phyloP scores from a whole-genome alignment of 2,113 vertebrate species.

The Peromyscus polionotus region DNA sequence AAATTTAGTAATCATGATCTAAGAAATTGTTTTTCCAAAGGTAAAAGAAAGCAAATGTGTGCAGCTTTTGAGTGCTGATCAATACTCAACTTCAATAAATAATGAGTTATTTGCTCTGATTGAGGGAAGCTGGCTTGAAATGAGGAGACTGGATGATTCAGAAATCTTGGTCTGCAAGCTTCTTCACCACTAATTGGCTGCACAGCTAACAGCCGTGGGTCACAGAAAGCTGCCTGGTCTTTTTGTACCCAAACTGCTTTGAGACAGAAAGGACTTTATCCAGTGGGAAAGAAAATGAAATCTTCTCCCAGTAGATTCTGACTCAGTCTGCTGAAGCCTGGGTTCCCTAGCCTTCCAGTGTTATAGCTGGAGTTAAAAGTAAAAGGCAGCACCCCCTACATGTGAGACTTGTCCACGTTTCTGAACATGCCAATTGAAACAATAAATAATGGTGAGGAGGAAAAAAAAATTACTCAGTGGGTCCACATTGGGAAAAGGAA shows the following conservation, averaged over 20 bases:
- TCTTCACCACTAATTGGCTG: not conserved
- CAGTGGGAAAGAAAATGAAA: not conserved
- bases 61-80: conserved; percentile 49
- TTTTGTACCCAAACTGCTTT: not conserved
- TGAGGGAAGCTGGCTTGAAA: not conserved
- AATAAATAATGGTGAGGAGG: not conserved
- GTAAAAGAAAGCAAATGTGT: not conserved
- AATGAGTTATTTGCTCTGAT: conserved; percentile 50
- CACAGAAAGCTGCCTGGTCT: not conserved
- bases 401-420: not conserved
- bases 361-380: not conserved
- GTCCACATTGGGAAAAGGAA: not conserved
- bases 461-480: not conserved
- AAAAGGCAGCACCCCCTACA: not conserved
- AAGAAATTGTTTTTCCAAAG: conserved; percentile 60
- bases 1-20: conserved; percentile 32
- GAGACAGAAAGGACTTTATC: not conserved
- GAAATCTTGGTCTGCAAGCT: conserved; percentile 1
- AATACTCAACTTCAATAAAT: conserved; percentile 66
- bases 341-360: too few relatives aligned
- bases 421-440: not conserved
- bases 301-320: not conserved
- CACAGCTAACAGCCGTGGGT: not conserved
- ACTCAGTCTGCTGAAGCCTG: not conserved
- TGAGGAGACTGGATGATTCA: not conserved